Conservation (phyloP, 2,113 vertebrate species). For the Pollimyrus isidori region DNA sequence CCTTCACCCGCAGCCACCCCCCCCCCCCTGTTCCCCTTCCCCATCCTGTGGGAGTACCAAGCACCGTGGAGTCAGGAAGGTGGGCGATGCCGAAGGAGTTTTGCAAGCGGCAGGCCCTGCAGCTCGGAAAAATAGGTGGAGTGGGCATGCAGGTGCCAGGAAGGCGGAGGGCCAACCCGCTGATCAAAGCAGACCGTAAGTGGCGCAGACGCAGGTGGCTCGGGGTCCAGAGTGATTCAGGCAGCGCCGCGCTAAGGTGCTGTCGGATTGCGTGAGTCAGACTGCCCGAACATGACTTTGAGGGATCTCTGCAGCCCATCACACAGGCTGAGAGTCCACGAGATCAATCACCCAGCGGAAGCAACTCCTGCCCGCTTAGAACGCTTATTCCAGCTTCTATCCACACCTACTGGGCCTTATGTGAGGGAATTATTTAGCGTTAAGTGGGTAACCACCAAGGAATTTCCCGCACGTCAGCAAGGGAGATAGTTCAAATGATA, state of each 20-base stretch:
- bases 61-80: not conserved
- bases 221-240: slow-evolving; percentile 36
- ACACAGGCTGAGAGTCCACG: slow-evolving; percentile 10
- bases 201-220: slow-evolving; percentile 43
- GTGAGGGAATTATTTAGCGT: slow-evolving; percentile 36
- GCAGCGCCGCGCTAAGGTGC: not conserved
- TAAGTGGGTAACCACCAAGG: slow-evolving; percentile 28
- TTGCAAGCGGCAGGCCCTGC: not conserved
- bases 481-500: slow-evolving; percentile 56
- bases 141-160: slow-evolving; percentile 46
- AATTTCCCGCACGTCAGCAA: slow-evolving; percentile 37
- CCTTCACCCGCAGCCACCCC: not conserved
- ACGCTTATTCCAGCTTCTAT: not conserved
- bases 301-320: slow-evolving; percentile 16
- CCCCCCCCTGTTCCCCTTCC: too few relatives aligned
- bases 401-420: not conserved
- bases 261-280: slow-evolving; percentile 37
- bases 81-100: not conserved
- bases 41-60: not conserved
- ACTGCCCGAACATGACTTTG: slow-evolving; percentile 26
- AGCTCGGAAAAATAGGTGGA: slow-evolving; percentile 12
- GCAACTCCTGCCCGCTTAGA: not conserved
- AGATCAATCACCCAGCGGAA: not conserved
- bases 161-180: slow-evolving; percentile 48
- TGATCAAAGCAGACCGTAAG: slow-evolving; percentile 58